Evolutionary conservation across 2,888 invertebrate genomes (phyloP), one percentile per base, ranked within the genome.

Genomic region (Drosophila leonis): DNA sequence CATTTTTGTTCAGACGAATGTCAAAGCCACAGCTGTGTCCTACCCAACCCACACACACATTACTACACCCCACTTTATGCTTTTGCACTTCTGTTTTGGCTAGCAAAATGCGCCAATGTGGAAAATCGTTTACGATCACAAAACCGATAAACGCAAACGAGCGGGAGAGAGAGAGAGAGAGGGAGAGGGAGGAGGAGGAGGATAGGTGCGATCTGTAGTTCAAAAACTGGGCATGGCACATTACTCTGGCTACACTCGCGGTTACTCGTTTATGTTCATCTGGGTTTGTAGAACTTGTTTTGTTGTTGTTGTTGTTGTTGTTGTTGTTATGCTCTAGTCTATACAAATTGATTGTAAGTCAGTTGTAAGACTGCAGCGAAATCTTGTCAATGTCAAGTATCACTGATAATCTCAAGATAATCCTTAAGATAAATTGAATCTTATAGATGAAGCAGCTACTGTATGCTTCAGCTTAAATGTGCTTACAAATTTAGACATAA

Each of bases 41-140:
- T 61, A 49, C 66, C 62, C 74, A 24, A 39, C 18, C 27, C 39
- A 10, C 18, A 54, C 31, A 18, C 35, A 6, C 24, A 13, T 18
- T 18, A 37, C 4, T 13, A n/a, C 24, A 29, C 7, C 27, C 33
- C 52, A 20, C 35, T 48, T 35, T 49, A 42, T 37, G 20, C n/a
- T 31, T 56, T 46, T 63, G 18, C 33, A 31, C 61, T 49, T 54
- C 39, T 63, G 46, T 56, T 31, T 51, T 70, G 44, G 27, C 31
- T 49, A 20, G 20, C 42, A n/a, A 73, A 79, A 77, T 75, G 82
- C 82, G 82, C 52, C 82, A 82, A 82, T 78, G 82, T 82, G 75
- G 82, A 79, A 82, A 80, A 80, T 82, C 72, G 72, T 82, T 80
- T 80, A 75, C 82, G 80, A 75, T 80, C 67, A 72, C 69, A 60